Conservation (phyloP, 1,140 invertebrate genomes). For the Drosophila virilis region DNA sequence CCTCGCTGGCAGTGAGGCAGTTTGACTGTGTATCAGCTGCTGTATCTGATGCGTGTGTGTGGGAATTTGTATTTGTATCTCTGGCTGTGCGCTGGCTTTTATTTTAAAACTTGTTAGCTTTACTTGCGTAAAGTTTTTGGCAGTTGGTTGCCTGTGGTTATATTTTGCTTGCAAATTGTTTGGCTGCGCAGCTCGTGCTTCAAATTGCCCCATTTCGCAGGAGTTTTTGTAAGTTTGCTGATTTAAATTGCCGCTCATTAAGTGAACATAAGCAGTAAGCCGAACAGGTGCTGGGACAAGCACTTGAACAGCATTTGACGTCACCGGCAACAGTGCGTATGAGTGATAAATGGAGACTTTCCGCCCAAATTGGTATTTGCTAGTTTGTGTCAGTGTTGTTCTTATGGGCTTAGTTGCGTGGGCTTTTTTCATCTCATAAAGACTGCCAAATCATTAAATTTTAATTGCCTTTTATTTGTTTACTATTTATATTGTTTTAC, state of each 20-base stretch:
- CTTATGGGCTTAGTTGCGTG: neutral
- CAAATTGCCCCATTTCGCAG: conserved; percentile 5
- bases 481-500: conserved; percentile 51
- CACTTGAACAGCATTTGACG: neutral
- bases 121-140: conserved; percentile 60
- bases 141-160: conserved; percentile 36
- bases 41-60: conserved; percentile 25
- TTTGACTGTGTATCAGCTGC: conserved; percentile 15
- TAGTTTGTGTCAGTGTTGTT: neutral
- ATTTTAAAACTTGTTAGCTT: conserved; percentile 76
- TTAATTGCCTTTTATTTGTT: conserved; percentile 41
- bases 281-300: conserved; percentile 4
- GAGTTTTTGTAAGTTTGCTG: conserved; percentile 16
- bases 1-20: conserved; percentile 36
- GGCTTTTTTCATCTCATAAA: neutral
- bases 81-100: conserved; percentile 32
- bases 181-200: conserved; percentile 3
- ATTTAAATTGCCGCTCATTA: conserved; percentile 10
- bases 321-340: neutral
- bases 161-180: conserved; percentile 25
- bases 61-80: conserved; percentile 25
- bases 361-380: neutral
- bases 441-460: conserved; percentile 37
- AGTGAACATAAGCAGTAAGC: conserved; percentile 8
- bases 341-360: neutral